Percentiles rank a stretch among this genome's conserved stretches.
Evolutionary conservation across 2,888 invertebrate genomes (phyloP).

Genomic region (Saturnia pavonia): DNA sequence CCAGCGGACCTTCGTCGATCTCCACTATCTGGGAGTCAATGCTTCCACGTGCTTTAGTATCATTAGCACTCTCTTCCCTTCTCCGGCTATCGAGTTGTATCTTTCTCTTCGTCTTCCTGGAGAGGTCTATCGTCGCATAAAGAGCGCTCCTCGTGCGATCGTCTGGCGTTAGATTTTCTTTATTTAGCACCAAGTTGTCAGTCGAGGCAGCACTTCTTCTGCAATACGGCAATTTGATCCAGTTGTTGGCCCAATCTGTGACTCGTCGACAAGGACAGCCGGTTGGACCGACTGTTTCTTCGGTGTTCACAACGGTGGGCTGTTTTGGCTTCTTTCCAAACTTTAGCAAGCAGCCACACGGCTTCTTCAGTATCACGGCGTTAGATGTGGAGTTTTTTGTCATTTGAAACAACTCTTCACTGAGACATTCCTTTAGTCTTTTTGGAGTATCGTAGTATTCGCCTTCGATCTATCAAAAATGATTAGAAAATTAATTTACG

Average conservation of each 20-base stretch:
- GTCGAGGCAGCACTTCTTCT: conserved; percentile 51
- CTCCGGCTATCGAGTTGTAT: conserved; percentile 40
- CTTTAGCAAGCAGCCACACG: conserved; percentile 86
- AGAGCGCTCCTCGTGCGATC: conserved; percentile 71
- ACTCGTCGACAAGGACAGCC: conserved; percentile 83
- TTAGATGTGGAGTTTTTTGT: conserved; percentile 77
- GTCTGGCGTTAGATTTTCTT: conserved; percentile 77
- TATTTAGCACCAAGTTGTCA: conserved; percentile 66
- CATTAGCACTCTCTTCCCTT: conserved; percentile 21
- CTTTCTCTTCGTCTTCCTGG: conserved; percentile 83
- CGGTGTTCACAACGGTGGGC: conserved; percentile 63
- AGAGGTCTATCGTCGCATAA: conserved; percentile 86
- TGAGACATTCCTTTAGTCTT: conserved; percentile 86
- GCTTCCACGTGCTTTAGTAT: background rate
- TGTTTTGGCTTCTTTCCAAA: conserved; percentile 62
- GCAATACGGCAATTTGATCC: conserved; percentile 84
- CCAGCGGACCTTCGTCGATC: conserved; percentile 72
- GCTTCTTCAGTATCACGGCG: conserved; percentile 83
- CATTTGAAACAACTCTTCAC: conserved; percentile 70
- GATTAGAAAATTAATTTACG: background rate
- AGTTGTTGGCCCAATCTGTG: conserved; percentile 85
- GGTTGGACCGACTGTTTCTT: conserved; percentile 57
- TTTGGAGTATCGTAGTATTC: conserved; percentile 89
- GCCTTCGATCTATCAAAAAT: conserved; percentile 56
- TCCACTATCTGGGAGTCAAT: conserved; percentile 42